Conservation (phyloP, 92 coral and sea anemone genomes). For the Porites lobata region DNA sequence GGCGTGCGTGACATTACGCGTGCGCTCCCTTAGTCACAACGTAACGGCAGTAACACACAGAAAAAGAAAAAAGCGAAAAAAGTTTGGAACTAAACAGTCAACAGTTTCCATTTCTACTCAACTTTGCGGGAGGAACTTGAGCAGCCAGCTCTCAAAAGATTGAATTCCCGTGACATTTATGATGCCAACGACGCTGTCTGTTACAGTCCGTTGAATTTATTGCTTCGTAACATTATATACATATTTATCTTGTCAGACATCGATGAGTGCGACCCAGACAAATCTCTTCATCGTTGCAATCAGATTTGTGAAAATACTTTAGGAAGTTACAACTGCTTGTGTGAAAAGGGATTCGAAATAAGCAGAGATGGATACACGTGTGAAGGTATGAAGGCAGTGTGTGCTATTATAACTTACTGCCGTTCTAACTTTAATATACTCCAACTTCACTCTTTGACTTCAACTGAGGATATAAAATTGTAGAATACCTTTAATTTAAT, state of each 20-base stretch:
- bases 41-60: too few relatives aligned
- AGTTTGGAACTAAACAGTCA: too few relatives aligned
- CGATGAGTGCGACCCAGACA: conserved; percentile 47
- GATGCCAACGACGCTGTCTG: too few relatives aligned
- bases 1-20: too few relatives aligned
- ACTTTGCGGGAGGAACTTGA: too few relatives aligned
- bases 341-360: conserved; percentile 48
- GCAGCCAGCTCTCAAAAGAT: too few relatives aligned
- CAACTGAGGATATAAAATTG: too few relatives aligned
- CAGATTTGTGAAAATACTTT: conserved; percentile 45
- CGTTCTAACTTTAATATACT: background rate
- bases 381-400: conserved; percentile 32
- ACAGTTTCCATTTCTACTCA: too few relatives aligned
- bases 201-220: background rate
- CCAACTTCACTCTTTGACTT: background rate
- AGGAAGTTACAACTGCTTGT: conserved; percentile 55
- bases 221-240: background rate
- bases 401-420: background rate
- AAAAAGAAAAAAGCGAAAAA: too few relatives aligned
- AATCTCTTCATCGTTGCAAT: conserved; percentile 25
- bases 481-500: too few relatives aligned
- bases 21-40: too few relatives aligned
- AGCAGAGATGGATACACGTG: conserved; percentile 46
- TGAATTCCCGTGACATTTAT: too few relatives aligned
- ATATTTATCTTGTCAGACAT: conserved; percentile 33